Evolutionary conservation across 2,888 invertebrate genomes (phyloP).

Genomic region (Cartodere bifasciata): DNA sequence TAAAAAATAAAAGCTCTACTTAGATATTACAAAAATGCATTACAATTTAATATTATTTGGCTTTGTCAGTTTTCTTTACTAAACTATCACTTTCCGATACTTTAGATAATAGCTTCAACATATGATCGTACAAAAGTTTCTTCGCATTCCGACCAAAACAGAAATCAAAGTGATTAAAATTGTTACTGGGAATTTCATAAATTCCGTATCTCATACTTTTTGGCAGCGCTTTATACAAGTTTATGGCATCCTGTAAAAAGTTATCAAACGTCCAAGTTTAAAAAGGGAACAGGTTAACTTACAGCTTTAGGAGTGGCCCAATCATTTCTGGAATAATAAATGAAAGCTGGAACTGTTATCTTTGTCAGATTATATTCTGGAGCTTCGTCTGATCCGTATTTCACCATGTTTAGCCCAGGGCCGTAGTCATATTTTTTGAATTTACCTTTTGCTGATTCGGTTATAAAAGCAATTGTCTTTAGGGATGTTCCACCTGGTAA

Average conservation of each 20-base stretch:
- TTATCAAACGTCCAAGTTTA: too few relatives aligned
- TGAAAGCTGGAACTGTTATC: slow-evolving; percentile 44
- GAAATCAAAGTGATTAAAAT: slow-evolving; percentile 34
- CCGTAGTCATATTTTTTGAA: slow-evolving; percentile 48
- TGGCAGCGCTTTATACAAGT: slow-evolving; percentile 27
- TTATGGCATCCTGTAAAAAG: slow-evolving; percentile 29
- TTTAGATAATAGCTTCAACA: slow-evolving; percentile 23
- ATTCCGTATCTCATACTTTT: slow-evolving; percentile 25
- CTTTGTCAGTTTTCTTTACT: too few relatives aligned
- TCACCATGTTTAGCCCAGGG: slow-evolving; percentile 35
- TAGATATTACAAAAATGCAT: too few relatives aligned
- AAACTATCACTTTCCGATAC: slow-evolving; percentile 9
- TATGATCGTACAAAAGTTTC: slow-evolving; percentile 23
- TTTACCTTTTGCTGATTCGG: slow-evolving; percentile 24
- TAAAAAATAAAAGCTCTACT: too few relatives aligned
- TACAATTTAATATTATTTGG: too few relatives aligned
- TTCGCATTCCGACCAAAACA: slow-evolving; percentile 29
- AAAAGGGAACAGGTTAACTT: too few relatives aligned
- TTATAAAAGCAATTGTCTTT: slow-evolving; percentile 26
- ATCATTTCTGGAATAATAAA: slow-evolving; percentile 52
- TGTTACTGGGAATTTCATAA: slow-evolving; percentile 25
- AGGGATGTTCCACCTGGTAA: slow-evolving; percentile 28
- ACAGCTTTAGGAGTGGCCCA: slow-evolving; percentile 44
- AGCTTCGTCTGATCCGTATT: slow-evolving; percentile 41
- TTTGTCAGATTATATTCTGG: slow-evolving; percentile 45